Base-by-base conservation (phyloP, 1,140 invertebrate genomes). In the Brachionus sp. region DNA sequence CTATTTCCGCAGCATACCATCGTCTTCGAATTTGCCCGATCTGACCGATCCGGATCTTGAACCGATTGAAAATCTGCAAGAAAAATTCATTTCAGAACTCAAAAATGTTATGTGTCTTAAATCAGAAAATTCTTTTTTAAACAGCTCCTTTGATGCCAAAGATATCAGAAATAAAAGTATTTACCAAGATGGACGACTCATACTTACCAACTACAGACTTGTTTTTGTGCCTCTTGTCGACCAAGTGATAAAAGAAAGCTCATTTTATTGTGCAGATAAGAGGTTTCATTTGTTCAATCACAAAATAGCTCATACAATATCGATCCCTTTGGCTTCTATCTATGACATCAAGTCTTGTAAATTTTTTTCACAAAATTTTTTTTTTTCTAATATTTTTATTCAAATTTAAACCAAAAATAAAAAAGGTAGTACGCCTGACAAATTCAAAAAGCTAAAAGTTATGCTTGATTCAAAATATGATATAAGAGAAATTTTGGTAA, bases 381-480 rank as follows among this genome's bases (percentile, higher is more conserved):
- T 23, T 5, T 33, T 33, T 37, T 68, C 13, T 64, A 10, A 10
- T 64, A 16, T 64, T 64, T 25, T 25, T 0, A 29, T 29, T 29
- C 3, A 29, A 29, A 29, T 29, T 29, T 2, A 29, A 29, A 29
- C 1, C 3, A 29, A 29, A 29, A 29, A 29, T 29, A 29, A 29
- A 29, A 29, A 33, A 68, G 35, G 29, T 10, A 42, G 6, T 73
- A 12, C 33, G 9, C 37, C 68, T 0, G 37, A 37, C 5, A 75
- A 75, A 46, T 75, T 75, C 23, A 75, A 75, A 75, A 75, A 75
- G 39, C 37, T 73, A 3, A 75, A 33, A 50, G 19, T 46, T 46
- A 12, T 73, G 37, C 16, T 39, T 6, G 33, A 39, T 9, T 39
- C 33, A 10, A 73, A 23, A 39, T 10, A 37, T 23, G 37, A 23